phyloP scores from a whole-genome alignment of 2,797 vertebrate genomes.

The Corythornis leucogaster region DNA sequence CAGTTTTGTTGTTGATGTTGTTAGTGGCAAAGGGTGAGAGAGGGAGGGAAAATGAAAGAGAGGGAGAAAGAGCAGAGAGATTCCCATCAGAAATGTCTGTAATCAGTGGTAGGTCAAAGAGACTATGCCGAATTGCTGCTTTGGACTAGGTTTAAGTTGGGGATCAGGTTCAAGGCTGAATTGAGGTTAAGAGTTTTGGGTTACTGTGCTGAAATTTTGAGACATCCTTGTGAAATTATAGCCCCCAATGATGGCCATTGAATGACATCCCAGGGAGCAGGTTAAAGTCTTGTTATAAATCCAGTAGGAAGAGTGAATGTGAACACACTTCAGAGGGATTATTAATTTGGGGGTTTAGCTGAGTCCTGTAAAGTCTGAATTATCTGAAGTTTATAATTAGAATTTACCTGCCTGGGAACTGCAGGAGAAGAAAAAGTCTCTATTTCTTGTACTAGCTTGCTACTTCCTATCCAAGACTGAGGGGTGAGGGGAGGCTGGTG shows the following conservation, averaged over 20 bases:
- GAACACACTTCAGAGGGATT: neutral
- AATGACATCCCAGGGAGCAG: neutral
- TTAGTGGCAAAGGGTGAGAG: neutral
- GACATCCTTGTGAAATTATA: constrained; percentile 37
- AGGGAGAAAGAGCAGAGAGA: neutral
- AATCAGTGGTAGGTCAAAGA: neutral
- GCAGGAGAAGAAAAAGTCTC: neutral
- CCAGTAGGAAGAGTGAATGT: neutral
- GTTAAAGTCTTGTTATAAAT: neutral
- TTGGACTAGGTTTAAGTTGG: constrained; percentile 12
- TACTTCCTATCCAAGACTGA: neutral
- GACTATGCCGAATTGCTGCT: neutral
- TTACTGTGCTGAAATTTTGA: constrained; percentile 44
- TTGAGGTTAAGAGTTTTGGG: constrained; percentile 6
- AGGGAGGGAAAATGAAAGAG: neutral
- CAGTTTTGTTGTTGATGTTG: neutral
- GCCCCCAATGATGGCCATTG: neutral
- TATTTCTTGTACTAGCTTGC: neutral
- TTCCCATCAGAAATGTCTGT: neutral
- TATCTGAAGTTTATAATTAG: neutral
- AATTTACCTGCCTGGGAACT: neutral
- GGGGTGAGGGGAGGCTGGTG: neutral
- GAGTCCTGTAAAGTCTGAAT: neutral
- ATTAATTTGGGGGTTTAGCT: neutral
- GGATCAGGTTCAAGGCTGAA: constrained; percentile 47